These are phyloP conservation scores for Hydrotaea diabolus DNA, from an alignment of 2,888 invertebrate species.

Conservation along the genomic window DNA sequence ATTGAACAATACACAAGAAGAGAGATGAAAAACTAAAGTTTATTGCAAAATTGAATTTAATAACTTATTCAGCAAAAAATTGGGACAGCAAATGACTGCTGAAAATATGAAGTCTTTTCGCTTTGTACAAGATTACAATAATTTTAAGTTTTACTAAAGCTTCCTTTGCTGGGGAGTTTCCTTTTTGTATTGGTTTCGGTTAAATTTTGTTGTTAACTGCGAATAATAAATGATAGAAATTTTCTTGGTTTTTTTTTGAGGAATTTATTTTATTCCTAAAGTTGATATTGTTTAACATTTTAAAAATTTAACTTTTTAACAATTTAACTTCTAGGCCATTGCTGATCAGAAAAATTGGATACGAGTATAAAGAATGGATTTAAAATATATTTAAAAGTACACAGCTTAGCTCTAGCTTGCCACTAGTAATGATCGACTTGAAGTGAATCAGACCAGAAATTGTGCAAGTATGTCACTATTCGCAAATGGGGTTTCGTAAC, in stretches of 20 bases:
- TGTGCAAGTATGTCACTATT: too few relatives aligned
- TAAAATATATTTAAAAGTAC: not conserved
- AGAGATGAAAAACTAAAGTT: not conserved
- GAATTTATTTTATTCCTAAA: not conserved
- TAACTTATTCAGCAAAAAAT: not conserved
- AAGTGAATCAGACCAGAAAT: too few relatives aligned
- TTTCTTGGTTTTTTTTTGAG: not conserved
- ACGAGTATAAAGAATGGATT: not conserved
- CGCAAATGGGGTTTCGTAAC: too few relatives aligned
- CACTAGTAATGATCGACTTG: too few relatives aligned
- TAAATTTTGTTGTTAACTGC: not conserved
- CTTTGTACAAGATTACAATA: not conserved
- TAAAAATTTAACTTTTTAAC: not conserved
- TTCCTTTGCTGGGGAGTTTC: not conserved
- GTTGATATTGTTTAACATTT: not conserved
- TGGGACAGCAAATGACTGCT: not conserved
- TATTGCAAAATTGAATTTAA: constrained; percentile 6
- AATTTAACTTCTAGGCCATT: too few relatives aligned
- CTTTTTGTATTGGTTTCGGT: not conserved
- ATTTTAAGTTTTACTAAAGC: not conserved
- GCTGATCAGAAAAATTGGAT: too few relatives aligned
- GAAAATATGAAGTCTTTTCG: not conserved
- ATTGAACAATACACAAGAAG: not conserved
- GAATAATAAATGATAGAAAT: constrained; percentile 1
- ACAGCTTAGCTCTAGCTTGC: too few relatives aligned